Evolutionary conservation across 2,888 invertebrate genomes (phyloP).

Genomic region (Rhingia rostrata): DNA sequence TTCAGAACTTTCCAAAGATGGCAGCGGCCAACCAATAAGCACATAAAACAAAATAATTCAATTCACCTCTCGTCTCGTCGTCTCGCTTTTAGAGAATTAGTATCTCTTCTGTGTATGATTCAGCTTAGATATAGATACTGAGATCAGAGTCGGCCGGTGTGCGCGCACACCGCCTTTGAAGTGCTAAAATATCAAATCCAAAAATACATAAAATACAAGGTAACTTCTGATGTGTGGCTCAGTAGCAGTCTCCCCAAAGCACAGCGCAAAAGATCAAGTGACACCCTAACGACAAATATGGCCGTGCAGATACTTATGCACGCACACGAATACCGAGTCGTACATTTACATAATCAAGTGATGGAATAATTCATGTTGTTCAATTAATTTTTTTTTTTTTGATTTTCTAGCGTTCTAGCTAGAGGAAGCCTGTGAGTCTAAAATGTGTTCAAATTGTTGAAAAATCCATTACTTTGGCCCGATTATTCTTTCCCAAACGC

Average conservation of each 20-base stretch:
- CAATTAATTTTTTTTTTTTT: slow-evolving; percentile 63
- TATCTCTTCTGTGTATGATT: slow-evolving; percentile 25
- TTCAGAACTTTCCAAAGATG: slow-evolving; percentile 57
- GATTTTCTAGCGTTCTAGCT: no score
- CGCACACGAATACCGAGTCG: slow-evolving; percentile 14
- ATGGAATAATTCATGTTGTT: slow-evolving; percentile 69
- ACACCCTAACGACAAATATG: slow-evolving; percentile 73
- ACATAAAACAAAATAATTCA: slow-evolving; percentile 45
- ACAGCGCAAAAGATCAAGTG: slow-evolving; percentile 64
- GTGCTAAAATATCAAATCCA: slow-evolving; percentile 66
- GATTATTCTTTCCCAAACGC: slow-evolving; percentile 25
- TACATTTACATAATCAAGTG: slow-evolving; percentile 56
- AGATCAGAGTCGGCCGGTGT: not conserved
- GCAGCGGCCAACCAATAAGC: slow-evolving; percentile 27
- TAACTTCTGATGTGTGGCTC: slow-evolving; percentile 12
- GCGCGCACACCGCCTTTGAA: slow-evolving; percentile 61
- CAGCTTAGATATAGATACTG: not conserved
- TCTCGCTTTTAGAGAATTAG: slow-evolving; percentile 38
- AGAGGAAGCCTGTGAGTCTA: slow-evolving; percentile 27
- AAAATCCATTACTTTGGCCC: not conserved
- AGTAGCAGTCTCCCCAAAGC: not conserved
- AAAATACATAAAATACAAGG: slow-evolving; percentile 42
- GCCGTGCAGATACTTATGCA: slow-evolving; percentile 43
- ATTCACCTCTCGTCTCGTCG: slow-evolving; percentile 20
- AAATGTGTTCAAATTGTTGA: no score